Evolutionary conservation across 2,888 invertebrate genomes (phyloP).

Genomic region (Elaeidobius kamerunicus): DNA sequence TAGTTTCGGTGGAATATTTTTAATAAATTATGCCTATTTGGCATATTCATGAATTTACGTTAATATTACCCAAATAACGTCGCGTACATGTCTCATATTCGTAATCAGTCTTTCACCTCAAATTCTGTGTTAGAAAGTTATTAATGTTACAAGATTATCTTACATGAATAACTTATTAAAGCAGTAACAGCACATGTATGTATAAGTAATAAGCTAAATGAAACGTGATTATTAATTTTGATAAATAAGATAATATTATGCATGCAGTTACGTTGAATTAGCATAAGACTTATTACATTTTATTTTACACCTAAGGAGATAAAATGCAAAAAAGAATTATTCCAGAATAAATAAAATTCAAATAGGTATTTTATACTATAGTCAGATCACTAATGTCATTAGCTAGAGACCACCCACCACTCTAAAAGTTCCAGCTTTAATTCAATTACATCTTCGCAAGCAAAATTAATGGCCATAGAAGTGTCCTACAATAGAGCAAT

Average conservation of each 20-base stretch:
- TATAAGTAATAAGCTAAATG: slow-evolving; percentile 17
- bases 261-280: too few species aligned
- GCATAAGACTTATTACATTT: too few species aligned
- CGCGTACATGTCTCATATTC: background rate
- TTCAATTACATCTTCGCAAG: slow-evolving; percentile 9
- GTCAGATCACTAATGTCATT: too few species aligned
- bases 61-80: background rate
- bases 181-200: slow-evolving; percentile 12
- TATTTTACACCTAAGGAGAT: too few species aligned
- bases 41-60: background rate
- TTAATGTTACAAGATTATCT: slow-evolving; percentile 24
- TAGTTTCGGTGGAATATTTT: too few species aligned
- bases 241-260: background rate
- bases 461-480: slow-evolving; percentile 9
- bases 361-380: too few species aligned
- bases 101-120: slow-evolving; percentile 20
- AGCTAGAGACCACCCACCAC: slow-evolving; percentile 1
- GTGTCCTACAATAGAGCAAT: slow-evolving; percentile 13
- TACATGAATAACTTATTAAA: slow-evolving; percentile 24
- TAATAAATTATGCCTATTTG: too few species aligned
- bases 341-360: too few species aligned
- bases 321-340: too few species aligned
- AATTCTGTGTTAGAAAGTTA: slow-evolving; percentile 33
- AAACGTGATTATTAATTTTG: slow-evolving; percentile 11
- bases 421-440: slow-evolving; percentile 5